Evolutionary conservation across 2,888 invertebrate species (phyloP), one percentile per base, ranked within the genome.

Genomic region (Temnothorax unifasciatus): DNA sequence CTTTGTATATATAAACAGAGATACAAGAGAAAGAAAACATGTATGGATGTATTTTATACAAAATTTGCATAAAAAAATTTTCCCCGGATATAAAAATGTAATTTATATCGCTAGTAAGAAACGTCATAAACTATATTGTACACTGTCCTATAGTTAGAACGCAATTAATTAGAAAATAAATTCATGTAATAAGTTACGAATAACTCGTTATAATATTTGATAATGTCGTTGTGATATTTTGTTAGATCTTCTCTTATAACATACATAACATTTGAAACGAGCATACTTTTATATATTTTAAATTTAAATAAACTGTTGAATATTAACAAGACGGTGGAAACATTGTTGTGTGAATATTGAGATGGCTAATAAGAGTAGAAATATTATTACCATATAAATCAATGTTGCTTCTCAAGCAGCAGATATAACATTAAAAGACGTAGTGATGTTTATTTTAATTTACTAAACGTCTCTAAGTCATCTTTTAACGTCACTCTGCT

Each of bases 101-200:
- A 2, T 18, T 69, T 50, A 29, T 47, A 13, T 0, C 34, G 34
- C 3, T 29, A 50, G 18, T 25, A 47, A 69, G 25, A 69, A 69
- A 47, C 13, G n/a, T 69, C 34, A n/a, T 68, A 68, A 68, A 68
- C 47, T 68, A 47, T 11, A 44, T 44, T 13, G 9, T 52, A 71
- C 15, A 71, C 9, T 21, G 9, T 21, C 11, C 18, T 71, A 21
- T 15, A 71, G 15, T 34, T 71, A 34, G 4, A 71, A 69, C 34
- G 38, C 71, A 54, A 71, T 71, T 21, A 38, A n/a, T 71, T 21
- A 38, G 21, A 54, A 54, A 54, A 54, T n/a, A 71, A 71, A 34
- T 71, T 71, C 34, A 71, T 71, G 38, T 54, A 71, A 21, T 38
- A 54, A 54, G 11, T 54, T 50, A 50, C 18, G 34, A 52, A n/a